phyloP scores from a whole-genome alignment of 2,797 vertebrate species.

The Chelmon rostratus region DNA sequence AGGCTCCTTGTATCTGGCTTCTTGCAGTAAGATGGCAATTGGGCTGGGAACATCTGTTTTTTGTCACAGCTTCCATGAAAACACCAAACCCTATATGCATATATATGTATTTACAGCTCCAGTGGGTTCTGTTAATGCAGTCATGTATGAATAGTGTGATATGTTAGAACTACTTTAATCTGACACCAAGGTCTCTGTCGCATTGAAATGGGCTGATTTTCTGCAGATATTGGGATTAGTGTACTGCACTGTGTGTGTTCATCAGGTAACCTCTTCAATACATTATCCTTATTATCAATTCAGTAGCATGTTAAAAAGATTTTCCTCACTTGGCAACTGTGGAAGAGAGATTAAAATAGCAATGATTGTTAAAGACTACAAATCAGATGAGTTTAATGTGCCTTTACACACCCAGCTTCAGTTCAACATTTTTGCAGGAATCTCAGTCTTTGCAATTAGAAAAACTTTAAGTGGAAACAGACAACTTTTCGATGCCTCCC shows the following conservation, averaged over 20 bases:
- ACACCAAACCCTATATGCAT: constrained; percentile 39
- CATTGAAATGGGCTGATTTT: constrained; percentile 8
- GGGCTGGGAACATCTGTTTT: constrained; percentile 41
- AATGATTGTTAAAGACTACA: neutral
- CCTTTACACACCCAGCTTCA: neutral
- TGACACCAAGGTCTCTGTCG: constrained; percentile 1
- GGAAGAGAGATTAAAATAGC: neutral
- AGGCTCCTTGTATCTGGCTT: constrained; percentile 21
- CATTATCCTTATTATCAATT: neutral
- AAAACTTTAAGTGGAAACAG: too few relatives aligned
- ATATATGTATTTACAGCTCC: constrained; percentile 39
- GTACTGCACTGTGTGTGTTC: neutral
- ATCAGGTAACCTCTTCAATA: neutral
- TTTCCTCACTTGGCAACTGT: neutral
- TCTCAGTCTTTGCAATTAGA: too few relatives aligned
- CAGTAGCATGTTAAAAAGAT: neutral
- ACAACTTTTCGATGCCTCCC: too few relatives aligned
- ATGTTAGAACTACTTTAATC: constrained; percentile 33
- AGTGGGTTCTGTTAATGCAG: constrained; percentile 18
- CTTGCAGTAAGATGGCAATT: constrained; percentile 13
- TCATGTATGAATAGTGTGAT: constrained; percentile 22
- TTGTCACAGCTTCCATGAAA: constrained; percentile 26
- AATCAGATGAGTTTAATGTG: neutral
- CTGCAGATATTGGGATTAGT: neutral
- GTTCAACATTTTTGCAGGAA: neutral